Conservation (phyloP, 30 jellyfish, hydroid and myxozoan genomes). For the Aurelia sp. region DNA sequence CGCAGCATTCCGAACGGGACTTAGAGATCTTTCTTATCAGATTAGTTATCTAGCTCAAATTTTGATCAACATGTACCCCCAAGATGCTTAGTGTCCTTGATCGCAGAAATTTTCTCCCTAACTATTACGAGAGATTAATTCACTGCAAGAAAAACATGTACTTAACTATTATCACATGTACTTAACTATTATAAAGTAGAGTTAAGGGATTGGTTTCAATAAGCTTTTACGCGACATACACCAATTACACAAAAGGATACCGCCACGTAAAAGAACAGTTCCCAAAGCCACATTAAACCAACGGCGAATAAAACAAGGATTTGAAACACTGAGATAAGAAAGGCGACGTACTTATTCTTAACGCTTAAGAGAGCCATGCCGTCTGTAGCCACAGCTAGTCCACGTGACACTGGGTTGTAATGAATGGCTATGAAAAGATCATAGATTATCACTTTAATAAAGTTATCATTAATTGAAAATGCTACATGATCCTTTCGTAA, state of each 20-base stretch:
- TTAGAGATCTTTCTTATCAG: too few species aligned
- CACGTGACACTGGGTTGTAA: conserved; percentile 97
- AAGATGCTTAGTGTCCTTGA: too few species aligned
- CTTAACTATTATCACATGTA: background rate
- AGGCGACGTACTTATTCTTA: conserved; percentile 83
- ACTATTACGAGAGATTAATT: too few species aligned
- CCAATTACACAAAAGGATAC: conserved; percentile 41
- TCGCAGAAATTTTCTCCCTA: too few species aligned
- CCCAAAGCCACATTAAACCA: conserved; percentile 52
- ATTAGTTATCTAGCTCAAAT: too few species aligned
- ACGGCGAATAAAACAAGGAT: conserved; percentile 31
- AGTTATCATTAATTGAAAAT: conserved; percentile 33
- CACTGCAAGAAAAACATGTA: too few species aligned
- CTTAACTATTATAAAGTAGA: background rate
- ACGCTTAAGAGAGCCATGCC: conserved; percentile 87
- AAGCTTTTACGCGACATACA: background rate
- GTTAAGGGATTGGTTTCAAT: background rate
- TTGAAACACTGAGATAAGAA: conserved; percentile 30
- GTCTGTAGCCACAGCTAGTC: conserved; percentile 96
- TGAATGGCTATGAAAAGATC: conserved; percentile 81
- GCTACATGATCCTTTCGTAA: conserved; percentile 33
- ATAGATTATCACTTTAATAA: conserved; percentile 27
- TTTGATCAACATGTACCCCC: too few species aligned
- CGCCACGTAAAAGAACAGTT: conserved; percentile 45
- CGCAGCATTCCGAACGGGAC: too few species aligned